Evolutionary conservation across 2,888 invertebrate genomes (phyloP), one percentile per base, ranked within the genome.

Genomic region (Drosophila pseudotalamancana): DNA sequence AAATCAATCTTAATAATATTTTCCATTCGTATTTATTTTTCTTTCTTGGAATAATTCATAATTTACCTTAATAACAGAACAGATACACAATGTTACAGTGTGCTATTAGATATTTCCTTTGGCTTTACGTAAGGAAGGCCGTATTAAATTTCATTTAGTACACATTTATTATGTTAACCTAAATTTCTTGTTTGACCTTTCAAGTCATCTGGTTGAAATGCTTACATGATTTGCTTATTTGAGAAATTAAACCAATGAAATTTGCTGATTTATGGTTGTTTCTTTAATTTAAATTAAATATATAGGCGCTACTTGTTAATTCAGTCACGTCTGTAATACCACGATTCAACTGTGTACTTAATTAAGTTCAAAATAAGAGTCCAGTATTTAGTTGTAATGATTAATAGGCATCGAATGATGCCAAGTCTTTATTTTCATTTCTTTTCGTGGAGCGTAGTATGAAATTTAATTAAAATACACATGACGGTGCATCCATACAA

Each of bases 111-210:
- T 55, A 46, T 55, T 35, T 46, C 50, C 3, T 31, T 21, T 29
- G 35, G 21, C 21, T 27, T 42, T 14, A 21, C 0, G 6, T 4
- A 4, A 18, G 31, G n/a, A 19, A 37, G 40, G 12, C 11, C 11
- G 37, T 8, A 6, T 67, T 31, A 6, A 73, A 57, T 68, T 54
- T 57, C 31, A 37, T 31, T 39, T 35, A 1, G 16, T 14, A n/a
- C 11, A 6, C 6, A 59, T 23, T 45, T 64, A 21, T 29, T 18
- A 71, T 65, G 32, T 60, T 53, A 6, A 19, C 40, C 40, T 34
- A 51, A 49, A 69, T 67, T 77, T 67, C n/a, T n/a, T n/a, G 35
- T 46, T 39, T 35, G 48, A 39, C 32, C 37, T 62, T 72, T 73
- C 56, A 72, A 46, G 37, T 19, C 3, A 4, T 9, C n/a, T 3